Conservation (phyloP, 2,113 vertebrate genomes). For the Chaetops frenatus region DNA sequence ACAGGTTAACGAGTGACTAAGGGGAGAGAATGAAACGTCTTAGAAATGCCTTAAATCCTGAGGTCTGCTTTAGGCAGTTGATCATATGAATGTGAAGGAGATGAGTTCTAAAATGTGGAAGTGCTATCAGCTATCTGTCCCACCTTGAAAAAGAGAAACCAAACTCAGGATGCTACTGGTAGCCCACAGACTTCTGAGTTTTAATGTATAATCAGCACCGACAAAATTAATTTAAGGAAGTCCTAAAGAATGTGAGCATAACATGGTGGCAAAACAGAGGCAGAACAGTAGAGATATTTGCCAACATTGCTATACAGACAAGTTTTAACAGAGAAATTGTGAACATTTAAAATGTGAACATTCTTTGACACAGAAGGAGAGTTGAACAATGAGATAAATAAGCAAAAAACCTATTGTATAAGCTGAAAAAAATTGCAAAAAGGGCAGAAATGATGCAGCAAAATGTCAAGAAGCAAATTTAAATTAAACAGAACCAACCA, state of each 20-base stretch:
- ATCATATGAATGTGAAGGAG: neutral
- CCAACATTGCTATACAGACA: neutral
- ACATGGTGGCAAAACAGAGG: neutral
- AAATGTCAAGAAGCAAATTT: neutral
- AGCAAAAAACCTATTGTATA: neutral
- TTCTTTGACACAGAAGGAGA: neutral
- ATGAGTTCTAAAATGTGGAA: neutral
- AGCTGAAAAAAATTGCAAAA: neutral
- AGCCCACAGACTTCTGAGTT: neutral
- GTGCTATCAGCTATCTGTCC: neutral
- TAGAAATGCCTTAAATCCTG: neutral
- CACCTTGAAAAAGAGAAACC: neutral
- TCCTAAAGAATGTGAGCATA: neutral
- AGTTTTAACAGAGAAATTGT: neutral
- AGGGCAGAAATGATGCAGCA: neutral
- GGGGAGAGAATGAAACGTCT: neutral
- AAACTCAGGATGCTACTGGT: neutral
- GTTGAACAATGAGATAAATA: neutral
- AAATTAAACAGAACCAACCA: neutral
- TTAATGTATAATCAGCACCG: neutral
- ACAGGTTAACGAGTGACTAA: neutral
- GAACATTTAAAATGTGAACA: neutral
- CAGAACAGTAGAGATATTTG: neutral
- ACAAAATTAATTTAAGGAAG: neutral
- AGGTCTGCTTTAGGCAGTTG: neutral